Percentiles rank a stretch among this genome's conserved stretches.
phyloP scores from a whole-genome alignment of 2,113 vertebrate genomes.

The Pitta sordida region DNA sequence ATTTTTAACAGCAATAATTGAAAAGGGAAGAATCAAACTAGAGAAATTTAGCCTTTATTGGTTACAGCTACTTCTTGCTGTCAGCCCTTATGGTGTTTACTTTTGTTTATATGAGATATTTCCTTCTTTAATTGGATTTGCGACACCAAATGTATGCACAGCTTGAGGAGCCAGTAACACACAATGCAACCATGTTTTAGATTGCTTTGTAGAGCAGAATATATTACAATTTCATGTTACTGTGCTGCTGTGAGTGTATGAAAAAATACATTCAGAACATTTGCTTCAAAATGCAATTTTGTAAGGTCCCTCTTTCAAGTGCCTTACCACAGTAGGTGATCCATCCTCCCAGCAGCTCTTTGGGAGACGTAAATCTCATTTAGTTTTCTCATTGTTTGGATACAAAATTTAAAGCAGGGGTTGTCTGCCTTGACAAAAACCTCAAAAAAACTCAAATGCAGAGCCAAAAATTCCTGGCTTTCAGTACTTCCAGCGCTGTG shows the following conservation, averaged over 20 bases:
- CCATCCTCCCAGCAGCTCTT: neutral
- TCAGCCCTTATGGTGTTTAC: neutral
- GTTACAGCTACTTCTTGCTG: neutral
- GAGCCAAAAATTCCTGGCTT: neutral
- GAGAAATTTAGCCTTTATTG: neutral
- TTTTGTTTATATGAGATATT: neutral
- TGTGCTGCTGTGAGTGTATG: neutral
- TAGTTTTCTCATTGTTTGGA: neutral
- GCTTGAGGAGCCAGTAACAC: neutral
- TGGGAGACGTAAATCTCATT: neutral
- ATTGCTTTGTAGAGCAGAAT: neutral
- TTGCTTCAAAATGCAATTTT: neutral
- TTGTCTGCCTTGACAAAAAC: neutral
- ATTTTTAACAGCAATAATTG: neutral
- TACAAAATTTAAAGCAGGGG: neutral
- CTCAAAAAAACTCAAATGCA: neutral
- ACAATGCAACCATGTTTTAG: neutral
- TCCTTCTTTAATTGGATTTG: constrained; percentile 5
- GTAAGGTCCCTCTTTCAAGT: neutral
- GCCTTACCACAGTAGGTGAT: neutral
- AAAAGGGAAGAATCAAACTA: neutral
- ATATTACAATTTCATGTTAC: neutral
- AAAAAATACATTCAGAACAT: neutral
- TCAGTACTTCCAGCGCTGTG: neutral
- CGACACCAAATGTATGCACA: neutral